These are phyloP conservation scores for Eptatretus atami DNA, from an alignment of 2,797 vertebrate genomes.

Conservation along the genomic window DNA sequence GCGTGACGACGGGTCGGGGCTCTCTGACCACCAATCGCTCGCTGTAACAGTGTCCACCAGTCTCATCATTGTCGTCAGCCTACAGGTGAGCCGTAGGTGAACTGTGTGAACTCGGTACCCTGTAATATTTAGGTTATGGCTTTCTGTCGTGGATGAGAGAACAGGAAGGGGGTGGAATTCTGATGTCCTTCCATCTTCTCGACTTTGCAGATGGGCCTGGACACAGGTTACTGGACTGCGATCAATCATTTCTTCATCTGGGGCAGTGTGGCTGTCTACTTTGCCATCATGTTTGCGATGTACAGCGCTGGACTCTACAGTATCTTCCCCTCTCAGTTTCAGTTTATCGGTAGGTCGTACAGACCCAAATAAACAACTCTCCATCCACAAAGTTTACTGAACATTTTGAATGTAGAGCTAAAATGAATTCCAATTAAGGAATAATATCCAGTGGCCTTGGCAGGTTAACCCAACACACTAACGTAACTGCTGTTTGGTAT, in stretches of 20 bases:
- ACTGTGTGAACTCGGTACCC: too few species aligned
- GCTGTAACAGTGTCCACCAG: conserved; percentile 62
- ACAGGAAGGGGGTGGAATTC: fast-evolving
- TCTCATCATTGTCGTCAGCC: conserved; percentile 59
- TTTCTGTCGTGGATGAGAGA: neutral
- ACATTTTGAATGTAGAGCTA: too few species aligned
- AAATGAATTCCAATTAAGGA: too few species aligned
- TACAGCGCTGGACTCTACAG: conserved; percentile 51
- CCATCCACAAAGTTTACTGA: too few species aligned
- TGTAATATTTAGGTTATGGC: neutral
- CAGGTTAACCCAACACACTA: too few species aligned
- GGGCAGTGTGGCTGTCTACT: conserved; percentile 51
- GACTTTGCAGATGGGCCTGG: conserved; percentile 32
- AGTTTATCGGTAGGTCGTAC: conserved; percentile 41
- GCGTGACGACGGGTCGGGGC: conserved; percentile 31
- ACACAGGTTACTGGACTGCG: conserved; percentile 67
- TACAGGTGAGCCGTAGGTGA: conserved; percentile 25
- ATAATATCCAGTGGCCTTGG: too few species aligned
- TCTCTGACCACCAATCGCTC: conserved; percentile 70
- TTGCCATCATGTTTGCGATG: conserved; percentile 51
- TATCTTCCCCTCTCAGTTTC: conserved; percentile 64
- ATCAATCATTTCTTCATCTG: conserved; percentile 83
- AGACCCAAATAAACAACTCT: neutral
- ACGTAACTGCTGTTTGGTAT: too few species aligned
- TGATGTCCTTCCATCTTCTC: neutral